These are phyloP conservation scores for Hydra vulgaris DNA, from an alignment of 30 jellyfish, hydroid and myxozoan genomes.

Conservation along the genomic window DNA sequence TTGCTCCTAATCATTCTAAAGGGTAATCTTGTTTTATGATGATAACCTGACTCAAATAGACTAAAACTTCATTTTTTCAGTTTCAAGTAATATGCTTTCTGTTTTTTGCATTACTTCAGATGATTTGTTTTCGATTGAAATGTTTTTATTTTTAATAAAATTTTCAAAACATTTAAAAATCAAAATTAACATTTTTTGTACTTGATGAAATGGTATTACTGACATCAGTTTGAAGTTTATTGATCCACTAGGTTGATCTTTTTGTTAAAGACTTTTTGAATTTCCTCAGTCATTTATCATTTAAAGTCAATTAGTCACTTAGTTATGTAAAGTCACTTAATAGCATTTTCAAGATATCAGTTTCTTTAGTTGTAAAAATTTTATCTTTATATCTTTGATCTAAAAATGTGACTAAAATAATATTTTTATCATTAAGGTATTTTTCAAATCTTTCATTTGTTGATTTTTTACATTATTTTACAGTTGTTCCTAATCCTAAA, in stretches of 20 bases:
- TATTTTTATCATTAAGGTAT: background rate
- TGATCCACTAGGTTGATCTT: too few species aligned
- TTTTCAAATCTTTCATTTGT: background rate
- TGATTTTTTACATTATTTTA: background rate
- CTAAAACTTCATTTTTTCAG: background rate
- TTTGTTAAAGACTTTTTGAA: background rate
- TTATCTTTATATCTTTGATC: background rate
- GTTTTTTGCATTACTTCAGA: background rate
- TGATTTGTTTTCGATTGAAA: background rate
- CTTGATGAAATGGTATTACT: background rate
- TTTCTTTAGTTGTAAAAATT: background rate
- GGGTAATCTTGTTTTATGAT: background rate
- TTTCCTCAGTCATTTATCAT: too few species aligned
- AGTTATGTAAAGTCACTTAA: background rate
- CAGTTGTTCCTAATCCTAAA: background rate
- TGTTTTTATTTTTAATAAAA: background rate
- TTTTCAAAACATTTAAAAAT: background rate
- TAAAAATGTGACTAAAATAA: background rate
- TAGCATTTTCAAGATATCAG: background rate
- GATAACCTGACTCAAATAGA: background rate
- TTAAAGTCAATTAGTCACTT: too few species aligned
- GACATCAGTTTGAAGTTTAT: background rate
- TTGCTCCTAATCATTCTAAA: background rate
- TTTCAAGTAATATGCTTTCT: background rate
- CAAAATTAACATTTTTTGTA: background rate